phyloP scores from a whole-genome alignment of 1,140 invertebrate genomes.

The Achroia grisella region DNA sequence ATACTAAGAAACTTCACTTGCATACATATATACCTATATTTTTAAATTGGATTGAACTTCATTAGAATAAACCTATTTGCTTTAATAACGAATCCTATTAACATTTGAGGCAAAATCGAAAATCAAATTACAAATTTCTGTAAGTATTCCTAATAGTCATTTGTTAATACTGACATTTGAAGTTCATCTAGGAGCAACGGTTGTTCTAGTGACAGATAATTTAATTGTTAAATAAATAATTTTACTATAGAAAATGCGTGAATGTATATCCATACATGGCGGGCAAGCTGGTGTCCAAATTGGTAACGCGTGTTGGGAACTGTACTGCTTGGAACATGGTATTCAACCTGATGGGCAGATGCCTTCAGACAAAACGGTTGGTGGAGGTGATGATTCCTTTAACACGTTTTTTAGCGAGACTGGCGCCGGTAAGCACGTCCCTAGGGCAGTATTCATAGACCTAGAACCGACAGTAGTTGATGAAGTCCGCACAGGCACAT shows the following conservation, averaged over 20 bases:
- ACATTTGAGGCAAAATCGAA: neutral
- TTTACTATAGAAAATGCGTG: conserved; percentile 60
- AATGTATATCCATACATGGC: conserved; percentile 82
- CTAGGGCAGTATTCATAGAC: conserved; percentile 89
- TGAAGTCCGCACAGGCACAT: conserved; percentile 86
- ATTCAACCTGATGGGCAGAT: conserved; percentile 87
- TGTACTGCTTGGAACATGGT: conserved; percentile 94
- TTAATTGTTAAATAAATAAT: conserved; percentile 21
- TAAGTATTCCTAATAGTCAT: neutral
- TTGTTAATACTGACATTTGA: conserved; percentile 13
- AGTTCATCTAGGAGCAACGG: conserved; percentile 16
- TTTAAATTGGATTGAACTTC: neutral
- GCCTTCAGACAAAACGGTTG: conserved; percentile 78
- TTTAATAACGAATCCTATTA: neutral
- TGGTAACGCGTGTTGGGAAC: conserved; percentile 88
- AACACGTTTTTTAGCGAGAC: conserved; percentile 95
- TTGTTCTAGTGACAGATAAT: conserved; percentile 2
- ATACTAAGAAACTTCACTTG: neutral
- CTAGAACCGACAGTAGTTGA: conserved; percentile 89
- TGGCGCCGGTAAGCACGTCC: conserved; percentile 89
- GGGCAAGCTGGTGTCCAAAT: conserved; percentile 92
- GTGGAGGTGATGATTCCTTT: conserved; percentile 87
- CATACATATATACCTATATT: neutral
- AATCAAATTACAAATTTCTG: neutral
- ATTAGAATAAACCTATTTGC: neutral